phyloP scores from a whole-genome alignment of 1,140 invertebrate species.

The Lutraria rhynchaena region DNA sequence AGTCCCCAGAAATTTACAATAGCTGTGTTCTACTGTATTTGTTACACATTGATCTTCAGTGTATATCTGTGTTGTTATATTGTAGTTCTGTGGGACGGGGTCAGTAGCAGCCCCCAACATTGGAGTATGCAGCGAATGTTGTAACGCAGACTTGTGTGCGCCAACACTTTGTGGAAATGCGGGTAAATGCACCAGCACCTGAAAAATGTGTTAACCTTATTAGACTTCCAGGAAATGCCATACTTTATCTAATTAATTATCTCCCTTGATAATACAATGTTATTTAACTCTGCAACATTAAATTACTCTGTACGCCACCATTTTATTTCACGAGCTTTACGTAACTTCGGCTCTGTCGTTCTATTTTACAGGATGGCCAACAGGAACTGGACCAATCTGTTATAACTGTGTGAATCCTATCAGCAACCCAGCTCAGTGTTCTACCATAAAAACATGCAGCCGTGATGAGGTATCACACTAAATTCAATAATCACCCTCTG shows the following conservation, averaged over 20 bases:
- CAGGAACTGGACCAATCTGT: slow-evolving; percentile 7
- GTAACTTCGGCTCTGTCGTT: no score
- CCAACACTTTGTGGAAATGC: slow-evolving; percentile 7
- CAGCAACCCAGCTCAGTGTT: background rate
- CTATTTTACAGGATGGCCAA: slow-evolving; percentile 14
- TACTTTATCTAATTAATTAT: no score
- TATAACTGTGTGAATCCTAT: slow-evolving; percentile 10
- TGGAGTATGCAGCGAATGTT: slow-evolving; percentile 9
- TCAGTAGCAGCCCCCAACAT: background rate
- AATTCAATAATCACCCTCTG: background rate
- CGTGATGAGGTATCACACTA: slow-evolving; percentile 7
- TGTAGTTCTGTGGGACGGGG: background rate
- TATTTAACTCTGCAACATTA: no score
- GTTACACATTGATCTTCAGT: no score
- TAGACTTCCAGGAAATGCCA: no score
- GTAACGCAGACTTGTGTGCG: background rate
- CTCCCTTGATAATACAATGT: no score
- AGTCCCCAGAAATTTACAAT: no score
- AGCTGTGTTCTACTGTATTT: no score
- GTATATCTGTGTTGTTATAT: no score
- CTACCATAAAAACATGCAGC: background rate
- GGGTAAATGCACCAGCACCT: slow-evolving; percentile 1
- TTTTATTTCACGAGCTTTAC: no score
- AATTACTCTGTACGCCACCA: no score
- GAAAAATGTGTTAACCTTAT: no score